Evolutionary conservation across 2,113 vertebrate genomes (phyloP).

Genomic region (Cariama cristata): DNA sequence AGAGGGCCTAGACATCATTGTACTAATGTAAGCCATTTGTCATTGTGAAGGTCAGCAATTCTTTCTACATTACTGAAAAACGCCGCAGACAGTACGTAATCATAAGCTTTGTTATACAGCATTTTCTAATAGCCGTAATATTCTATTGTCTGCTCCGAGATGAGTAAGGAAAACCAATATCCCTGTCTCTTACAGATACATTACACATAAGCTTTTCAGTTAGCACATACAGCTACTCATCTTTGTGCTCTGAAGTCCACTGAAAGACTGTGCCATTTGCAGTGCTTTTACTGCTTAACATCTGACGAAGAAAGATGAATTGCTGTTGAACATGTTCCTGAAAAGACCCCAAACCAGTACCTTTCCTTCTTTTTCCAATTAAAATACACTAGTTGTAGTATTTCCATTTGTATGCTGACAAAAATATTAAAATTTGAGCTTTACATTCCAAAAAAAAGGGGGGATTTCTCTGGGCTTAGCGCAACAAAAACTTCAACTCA

Average conservation of each 20-base stretch:
- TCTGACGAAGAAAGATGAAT: not conserved
- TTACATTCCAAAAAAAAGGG: not conserved
- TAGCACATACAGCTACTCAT: not conserved
- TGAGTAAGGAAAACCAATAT: not conserved
- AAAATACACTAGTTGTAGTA: not conserved
- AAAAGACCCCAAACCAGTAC: not conserved
- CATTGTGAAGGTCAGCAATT: conserved; percentile 29
- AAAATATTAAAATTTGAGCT: not conserved
- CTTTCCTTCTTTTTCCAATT: not conserved
- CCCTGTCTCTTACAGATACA: not conserved
- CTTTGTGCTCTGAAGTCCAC: not conserved
- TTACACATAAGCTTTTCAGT: not conserved
- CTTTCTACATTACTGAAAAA: not conserved
- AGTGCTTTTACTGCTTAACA: not conserved
- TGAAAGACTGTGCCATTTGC: not conserved
- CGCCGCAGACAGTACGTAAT: not conserved
- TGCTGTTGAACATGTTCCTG: not conserved
- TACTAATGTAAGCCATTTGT: not conserved
- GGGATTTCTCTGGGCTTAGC: not conserved
- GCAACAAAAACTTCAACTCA: not conserved
- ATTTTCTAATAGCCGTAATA: not conserved
- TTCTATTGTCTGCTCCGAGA: not conserved
- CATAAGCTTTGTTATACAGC: not conserved
- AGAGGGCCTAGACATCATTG: not conserved
- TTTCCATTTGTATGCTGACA: not conserved